Conservation (phyloP, 2,888 invertebrate genomes). For the Plagiodera versicolora region DNA sequence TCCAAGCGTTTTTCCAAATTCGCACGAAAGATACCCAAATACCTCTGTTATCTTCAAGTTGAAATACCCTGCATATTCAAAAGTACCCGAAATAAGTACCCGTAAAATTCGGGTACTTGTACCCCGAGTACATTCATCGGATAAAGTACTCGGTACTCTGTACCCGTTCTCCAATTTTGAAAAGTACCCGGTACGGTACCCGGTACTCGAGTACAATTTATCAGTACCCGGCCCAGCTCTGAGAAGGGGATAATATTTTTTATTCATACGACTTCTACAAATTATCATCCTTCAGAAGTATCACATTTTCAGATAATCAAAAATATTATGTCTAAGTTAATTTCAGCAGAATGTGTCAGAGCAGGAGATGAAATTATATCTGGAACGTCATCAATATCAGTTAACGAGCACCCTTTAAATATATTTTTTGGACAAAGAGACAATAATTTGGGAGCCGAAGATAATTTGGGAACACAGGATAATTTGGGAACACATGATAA, state of each 20-base stretch:
- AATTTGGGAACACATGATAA: not conserved
- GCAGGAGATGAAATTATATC: not conserved
- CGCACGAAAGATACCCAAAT: too few relatives aligned
- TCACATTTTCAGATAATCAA: not conserved
- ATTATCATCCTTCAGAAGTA: not conserved
- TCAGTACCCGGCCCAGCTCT: too few relatives aligned
- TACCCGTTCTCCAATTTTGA: too few relatives aligned
- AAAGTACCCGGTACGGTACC: too few relatives aligned
- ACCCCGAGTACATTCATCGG: too few relatives aligned
- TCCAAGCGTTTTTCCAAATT: too few relatives aligned
- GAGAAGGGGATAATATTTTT: not conserved
- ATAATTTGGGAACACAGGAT: not conserved
- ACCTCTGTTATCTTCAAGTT: too few relatives aligned
- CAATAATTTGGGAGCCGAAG: not conserved
- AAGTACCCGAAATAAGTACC: too few relatives aligned
- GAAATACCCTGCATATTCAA: too few relatives aligned
- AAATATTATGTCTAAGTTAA: not conserved
- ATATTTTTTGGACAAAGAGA: not conserved
- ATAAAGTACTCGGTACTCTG: too few relatives aligned
- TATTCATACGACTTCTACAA: not conserved
- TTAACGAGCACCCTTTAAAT: not conserved
- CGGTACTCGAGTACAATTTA: too few relatives aligned
- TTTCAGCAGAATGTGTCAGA: not conserved
- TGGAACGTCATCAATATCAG: not conserved
- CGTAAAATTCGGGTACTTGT: too few relatives aligned